These are phyloP conservation scores for Panonychus citri DNA, from an alignment of 1,140 invertebrate genomes.

Conservation along the genomic window DNA sequence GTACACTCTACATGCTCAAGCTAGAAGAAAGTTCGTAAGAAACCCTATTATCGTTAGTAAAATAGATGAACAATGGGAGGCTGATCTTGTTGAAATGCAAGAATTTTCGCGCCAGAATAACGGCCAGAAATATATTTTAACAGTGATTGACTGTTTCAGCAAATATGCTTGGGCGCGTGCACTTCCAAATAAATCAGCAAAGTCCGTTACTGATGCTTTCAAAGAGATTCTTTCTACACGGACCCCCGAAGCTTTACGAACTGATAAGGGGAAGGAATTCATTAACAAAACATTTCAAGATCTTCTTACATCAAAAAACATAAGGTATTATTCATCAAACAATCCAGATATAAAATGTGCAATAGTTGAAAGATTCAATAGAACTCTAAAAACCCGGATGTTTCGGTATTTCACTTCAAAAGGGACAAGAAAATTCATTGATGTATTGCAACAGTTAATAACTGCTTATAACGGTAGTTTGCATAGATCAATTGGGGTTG, in stretches of 20 bases:
- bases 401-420: constrained; percentile 24
- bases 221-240: too few relatives aligned
- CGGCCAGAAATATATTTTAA: constrained; percentile 13
- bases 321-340: too few relatives aligned
- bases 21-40: constrained; percentile 13
- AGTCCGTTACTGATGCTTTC: too few relatives aligned
- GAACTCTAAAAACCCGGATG: constrained; percentile 17
- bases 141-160: constrained; percentile 15
- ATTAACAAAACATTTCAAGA: too few relatives aligned
- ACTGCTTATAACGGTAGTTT: too few relatives aligned
- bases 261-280: too few relatives aligned
- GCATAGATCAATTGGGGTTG: background rate
- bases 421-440: constrained; percentile 22
- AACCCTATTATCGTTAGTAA: constrained; percentile 7
- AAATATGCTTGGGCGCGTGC: constrained; percentile 14
- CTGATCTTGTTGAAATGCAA: constrained; percentile 15
- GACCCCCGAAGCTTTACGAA: too few relatives aligned
- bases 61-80: constrained; percentile 15
- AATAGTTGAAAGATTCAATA: too few relatives aligned
- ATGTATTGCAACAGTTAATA: constrained; percentile 15
- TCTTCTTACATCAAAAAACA: constrained; percentile 21
- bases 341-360: constrained; percentile 11
- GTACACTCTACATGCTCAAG: constrained; percentile 15
- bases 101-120: constrained; percentile 11
- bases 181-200: too few relatives aligned